phyloP scores from a whole-genome alignment of 1,140 invertebrate species.

The Drosophila takahashii region DNA sequence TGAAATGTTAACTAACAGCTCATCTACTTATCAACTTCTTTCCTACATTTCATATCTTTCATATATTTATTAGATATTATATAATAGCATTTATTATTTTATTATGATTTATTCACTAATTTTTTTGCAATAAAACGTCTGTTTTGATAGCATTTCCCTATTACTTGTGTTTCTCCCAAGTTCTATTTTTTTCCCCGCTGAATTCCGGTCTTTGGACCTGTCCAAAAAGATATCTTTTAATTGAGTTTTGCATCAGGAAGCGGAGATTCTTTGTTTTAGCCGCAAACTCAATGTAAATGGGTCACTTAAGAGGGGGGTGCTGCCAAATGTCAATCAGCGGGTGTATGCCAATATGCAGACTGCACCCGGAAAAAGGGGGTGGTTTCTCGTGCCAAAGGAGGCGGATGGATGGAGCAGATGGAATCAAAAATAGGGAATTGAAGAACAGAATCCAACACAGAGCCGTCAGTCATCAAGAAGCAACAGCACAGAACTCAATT shows the following conservation, averaged over 20 bases:
- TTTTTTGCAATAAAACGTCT: too few species aligned
- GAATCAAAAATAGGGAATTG: constrained; percentile 10
- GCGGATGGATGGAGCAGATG: background rate
- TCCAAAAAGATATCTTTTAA: constrained; percentile 36
- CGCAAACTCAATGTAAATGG: constrained; percentile 34
- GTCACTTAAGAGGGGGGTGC: constrained; percentile 21
- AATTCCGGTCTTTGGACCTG: background rate
- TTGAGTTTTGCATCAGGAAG: constrained; percentile 35
- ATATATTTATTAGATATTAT: too few species aligned
- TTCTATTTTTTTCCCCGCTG: background rate
- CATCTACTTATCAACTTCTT: background rate
- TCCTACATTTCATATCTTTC: too few species aligned
- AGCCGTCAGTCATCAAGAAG: constrained; percentile 60
- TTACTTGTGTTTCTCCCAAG: too few species aligned
- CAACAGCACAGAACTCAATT: constrained; percentile 78
- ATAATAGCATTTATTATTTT: too few species aligned
- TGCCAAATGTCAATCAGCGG: constrained; percentile 30
- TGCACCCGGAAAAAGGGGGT: constrained; percentile 1
- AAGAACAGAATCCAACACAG: constrained; percentile 10
- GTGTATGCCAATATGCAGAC: background rate
- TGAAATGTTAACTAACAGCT: background rate
- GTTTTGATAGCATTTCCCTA: too few species aligned
- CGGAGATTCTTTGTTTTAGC: constrained; percentile 16
- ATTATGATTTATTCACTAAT: too few species aligned
- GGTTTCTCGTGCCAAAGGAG: background rate